phyloP scores from a whole-genome alignment of 1,140 invertebrate species.

The Ceratosolen solmsi region DNA sequence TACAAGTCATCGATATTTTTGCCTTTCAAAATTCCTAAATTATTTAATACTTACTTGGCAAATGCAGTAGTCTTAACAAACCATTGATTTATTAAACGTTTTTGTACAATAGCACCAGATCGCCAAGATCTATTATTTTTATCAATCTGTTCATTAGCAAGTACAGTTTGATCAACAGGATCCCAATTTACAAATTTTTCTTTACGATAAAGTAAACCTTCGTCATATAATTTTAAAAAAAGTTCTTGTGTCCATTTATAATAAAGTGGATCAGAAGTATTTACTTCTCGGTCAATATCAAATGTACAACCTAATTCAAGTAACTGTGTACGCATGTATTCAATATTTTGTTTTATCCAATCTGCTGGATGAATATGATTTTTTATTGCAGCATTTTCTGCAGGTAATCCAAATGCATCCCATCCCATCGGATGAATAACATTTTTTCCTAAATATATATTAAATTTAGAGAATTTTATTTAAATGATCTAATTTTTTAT shows the following conservation, averaged over 20 bases:
- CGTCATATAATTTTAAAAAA: conserved; percentile 92
- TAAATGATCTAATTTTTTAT: background rate
- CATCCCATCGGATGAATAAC: conserved; percentile 99
- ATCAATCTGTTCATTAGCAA: conserved; percentile 99
- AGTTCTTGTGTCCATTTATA: conserved; percentile 97
- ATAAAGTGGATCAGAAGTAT: conserved; percentile 85
- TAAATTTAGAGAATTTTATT: conserved; percentile 41
- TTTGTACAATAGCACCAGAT: conserved; percentile 96
- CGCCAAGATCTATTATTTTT: conserved; percentile 94
- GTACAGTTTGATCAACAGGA: conserved; percentile 96
- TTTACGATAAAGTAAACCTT: conserved; percentile 90
- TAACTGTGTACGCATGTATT: conserved; percentile 91
- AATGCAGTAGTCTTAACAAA: conserved; percentile 93
- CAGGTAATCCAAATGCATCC: conserved; percentile 99
- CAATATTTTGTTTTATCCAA: conserved; percentile 95
- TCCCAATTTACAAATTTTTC: conserved; percentile 98
- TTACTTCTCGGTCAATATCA: conserved; percentile 93
- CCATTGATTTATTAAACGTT: conserved; percentile 93
- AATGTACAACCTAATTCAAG: conserved; percentile 88
- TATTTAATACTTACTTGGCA: conserved; percentile 81
- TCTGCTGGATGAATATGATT: conserved; percentile 81
- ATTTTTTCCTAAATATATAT: conserved; percentile 64
- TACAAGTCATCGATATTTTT: background rate
- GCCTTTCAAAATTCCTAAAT: conserved; percentile 4
- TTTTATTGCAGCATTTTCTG: conserved; percentile 98